Conservation (phyloP, 1,140 invertebrate species). For the Homarus americanus region DNA sequence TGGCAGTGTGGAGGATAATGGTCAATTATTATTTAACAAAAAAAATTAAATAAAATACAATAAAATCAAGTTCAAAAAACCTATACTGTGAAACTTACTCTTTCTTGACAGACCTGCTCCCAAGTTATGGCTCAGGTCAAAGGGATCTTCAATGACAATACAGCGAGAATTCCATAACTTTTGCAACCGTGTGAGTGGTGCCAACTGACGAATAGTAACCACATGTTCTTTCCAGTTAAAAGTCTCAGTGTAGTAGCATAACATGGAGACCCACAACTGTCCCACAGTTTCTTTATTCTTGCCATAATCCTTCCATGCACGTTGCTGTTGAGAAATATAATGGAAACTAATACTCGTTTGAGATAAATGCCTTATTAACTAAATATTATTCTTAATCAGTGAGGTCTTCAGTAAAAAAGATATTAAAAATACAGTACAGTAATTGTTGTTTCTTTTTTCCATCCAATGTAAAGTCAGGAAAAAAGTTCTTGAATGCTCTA, state of each 20-base stretch:
- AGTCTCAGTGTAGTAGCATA: slow-evolving; percentile 81
- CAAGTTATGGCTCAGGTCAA: slow-evolving; percentile 82
- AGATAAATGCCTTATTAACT: too few relatives aligned
- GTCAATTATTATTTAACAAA: too few relatives aligned
- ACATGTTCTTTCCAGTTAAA: slow-evolving; percentile 82
- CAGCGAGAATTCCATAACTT: slow-evolving; percentile 82
- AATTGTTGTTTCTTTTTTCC: too few relatives aligned
- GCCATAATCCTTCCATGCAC: slow-evolving; percentile 79
- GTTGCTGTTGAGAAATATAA: slow-evolving; percentile 78
- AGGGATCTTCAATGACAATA: slow-evolving; percentile 84
- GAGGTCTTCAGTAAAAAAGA: too few relatives aligned
- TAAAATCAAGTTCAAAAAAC: background rate
- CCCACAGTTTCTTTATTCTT: slow-evolving; percentile 80
- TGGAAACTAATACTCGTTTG: too few relatives aligned
- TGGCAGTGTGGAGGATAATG: too few relatives aligned
- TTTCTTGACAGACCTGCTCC: slow-evolving; percentile 81
- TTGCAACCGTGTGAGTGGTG: slow-evolving; percentile 80
- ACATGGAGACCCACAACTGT: slow-evolving; percentile 81
- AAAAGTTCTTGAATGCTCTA: too few relatives aligned
- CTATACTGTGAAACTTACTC: slow-evolving; percentile 79
- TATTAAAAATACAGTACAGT: too few relatives aligned
- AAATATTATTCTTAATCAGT: too few relatives aligned
- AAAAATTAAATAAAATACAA: too few relatives aligned
- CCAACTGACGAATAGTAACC: slow-evolving; percentile 80
- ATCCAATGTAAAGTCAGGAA: too few relatives aligned